Base-by-base conservation (phyloP, 2,888 invertebrate species). In the Pimpla rufipes region DNA sequence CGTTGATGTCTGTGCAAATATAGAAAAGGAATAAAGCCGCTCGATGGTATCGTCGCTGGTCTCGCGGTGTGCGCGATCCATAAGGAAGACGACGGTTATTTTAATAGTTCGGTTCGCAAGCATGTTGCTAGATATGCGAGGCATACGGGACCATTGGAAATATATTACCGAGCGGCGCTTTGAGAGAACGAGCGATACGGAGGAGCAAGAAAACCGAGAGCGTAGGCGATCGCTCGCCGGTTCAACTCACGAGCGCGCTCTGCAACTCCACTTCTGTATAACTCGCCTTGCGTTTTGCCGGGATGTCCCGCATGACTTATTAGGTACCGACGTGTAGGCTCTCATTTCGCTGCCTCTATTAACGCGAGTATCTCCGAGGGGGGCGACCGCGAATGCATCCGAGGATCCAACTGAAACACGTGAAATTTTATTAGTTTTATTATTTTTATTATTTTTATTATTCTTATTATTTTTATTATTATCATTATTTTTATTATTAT, bases 321-420 rank as follows among this genome's bases (percentile, higher is more conserved):
- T 90, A 91, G 90, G 89, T 88, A 88, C 90, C 90, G 89, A 84
- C 89, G 84, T 83, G 79, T 84, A 88, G 79, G 81, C 85, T 88
- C 85, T 88, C 88, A 86, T 88, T 89, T 88, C 86, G 80, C 86
- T 68, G 81, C 73, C 83, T 84, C 86, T 87, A 87, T 89, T 87
- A 88, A 88, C 85, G 85, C 79, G 59, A 79, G 75, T 55, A 55
- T 55, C 55, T 23, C 23, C 18, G 10, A n/a, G n/a, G 29, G 29
- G 3, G 29, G 23, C 55, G 55, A 55, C 21, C 21, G 55, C 21
- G 55, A 55, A 55, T 55, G 4, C 8, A 18, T 52, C 18, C 21
- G 21, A 21, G 29, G 29, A 13, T 16, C 13, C 59, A 13, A 13
- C 1, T 16, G 16, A 35, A 59, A 59, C 59, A 35, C 59, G n/a